These are phyloP conservation scores for Imbricaverruca yamaguchii DNA, from an alignment of 2,888 invertebrate species.

Conservation along the genomic window DNA sequence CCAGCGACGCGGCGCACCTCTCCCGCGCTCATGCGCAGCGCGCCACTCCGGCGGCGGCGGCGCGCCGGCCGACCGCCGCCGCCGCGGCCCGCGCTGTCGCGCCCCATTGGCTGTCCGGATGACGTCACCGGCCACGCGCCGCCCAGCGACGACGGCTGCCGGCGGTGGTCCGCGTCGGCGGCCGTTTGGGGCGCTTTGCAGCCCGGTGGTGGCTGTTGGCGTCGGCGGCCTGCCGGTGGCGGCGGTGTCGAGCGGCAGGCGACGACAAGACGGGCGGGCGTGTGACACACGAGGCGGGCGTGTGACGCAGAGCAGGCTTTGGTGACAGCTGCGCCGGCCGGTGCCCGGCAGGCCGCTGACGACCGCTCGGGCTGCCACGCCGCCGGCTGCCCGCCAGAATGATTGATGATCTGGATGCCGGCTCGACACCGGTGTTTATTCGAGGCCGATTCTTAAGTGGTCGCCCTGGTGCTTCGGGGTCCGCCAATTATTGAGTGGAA, in stretches of 20 bases:
- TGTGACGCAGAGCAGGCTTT: neutral
- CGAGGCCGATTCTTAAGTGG: neutral
- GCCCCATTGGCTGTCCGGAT: neutral
- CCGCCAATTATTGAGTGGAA: neutral
- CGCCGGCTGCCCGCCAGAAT: neutral
- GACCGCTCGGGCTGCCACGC: neutral
- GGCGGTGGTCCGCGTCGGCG: neutral
- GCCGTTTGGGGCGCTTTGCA: conserved; percentile 4
- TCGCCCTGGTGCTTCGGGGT: neutral
- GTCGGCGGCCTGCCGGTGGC: neutral
- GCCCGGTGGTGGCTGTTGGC: neutral
- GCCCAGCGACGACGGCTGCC: neutral
- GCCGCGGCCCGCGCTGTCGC: neutral
- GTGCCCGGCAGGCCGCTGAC: neutral
- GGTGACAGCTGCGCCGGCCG: neutral
- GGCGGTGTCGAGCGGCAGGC: neutral
- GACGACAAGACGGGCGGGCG: neutral
- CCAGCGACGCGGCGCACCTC: neutral
- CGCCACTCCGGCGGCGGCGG: neutral
- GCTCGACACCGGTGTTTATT: neutral
- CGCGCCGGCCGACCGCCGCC: no score
- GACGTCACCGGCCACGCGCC: neutral
- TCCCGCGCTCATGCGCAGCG: neutral
- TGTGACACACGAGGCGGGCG: neutral
- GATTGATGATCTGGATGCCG: neutral